Evolutionary conservation across 2,888 invertebrate species (phyloP).

Genomic region (Hedychridium roseum): DNA sequence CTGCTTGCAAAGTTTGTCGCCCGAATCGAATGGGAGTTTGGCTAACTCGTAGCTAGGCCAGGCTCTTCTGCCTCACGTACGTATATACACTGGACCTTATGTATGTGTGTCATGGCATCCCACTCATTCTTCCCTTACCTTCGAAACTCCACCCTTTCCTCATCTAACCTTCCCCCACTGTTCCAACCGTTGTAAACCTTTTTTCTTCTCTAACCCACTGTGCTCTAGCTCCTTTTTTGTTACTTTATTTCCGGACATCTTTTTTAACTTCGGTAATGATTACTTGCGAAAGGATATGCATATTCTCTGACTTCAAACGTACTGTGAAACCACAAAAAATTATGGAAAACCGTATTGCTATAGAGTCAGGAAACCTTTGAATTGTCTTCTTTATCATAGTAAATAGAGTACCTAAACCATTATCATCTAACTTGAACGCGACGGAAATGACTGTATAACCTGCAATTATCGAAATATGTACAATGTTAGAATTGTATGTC

Average conservation of each 20-base stretch:
- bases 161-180: slow-evolving; percentile 5
- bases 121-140: slow-evolving; percentile 5
- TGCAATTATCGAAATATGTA: too few species aligned
- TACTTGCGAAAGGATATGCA: too few species aligned
- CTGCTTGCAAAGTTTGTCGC: slow-evolving; percentile 52
- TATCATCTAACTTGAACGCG: too few species aligned
- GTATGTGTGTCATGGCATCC: slow-evolving; percentile 2
- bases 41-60: slow-evolving; percentile 43
- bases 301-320: too few species aligned
- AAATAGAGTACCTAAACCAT: too few species aligned
- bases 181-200: slow-evolving; percentile 10
- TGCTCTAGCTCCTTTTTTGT: slow-evolving; percentile 9
- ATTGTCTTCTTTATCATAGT: too few species aligned
- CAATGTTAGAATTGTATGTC: too few species aligned
- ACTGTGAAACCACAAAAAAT: too few species aligned
- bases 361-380: too few species aligned
- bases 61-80: slow-evolving; percentile 28
- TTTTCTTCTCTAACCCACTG: background rate
- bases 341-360: too few species aligned
- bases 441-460: too few species aligned
- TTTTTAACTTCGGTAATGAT: too few species aligned
- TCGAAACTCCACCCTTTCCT: slow-evolving; percentile 3
- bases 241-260: background rate
- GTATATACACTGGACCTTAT: slow-evolving; percentile 6
- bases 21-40: slow-evolving; percentile 52